Conservation (phyloP, 2,888 invertebrate genomes). For the Apoda limacodes region DNA sequence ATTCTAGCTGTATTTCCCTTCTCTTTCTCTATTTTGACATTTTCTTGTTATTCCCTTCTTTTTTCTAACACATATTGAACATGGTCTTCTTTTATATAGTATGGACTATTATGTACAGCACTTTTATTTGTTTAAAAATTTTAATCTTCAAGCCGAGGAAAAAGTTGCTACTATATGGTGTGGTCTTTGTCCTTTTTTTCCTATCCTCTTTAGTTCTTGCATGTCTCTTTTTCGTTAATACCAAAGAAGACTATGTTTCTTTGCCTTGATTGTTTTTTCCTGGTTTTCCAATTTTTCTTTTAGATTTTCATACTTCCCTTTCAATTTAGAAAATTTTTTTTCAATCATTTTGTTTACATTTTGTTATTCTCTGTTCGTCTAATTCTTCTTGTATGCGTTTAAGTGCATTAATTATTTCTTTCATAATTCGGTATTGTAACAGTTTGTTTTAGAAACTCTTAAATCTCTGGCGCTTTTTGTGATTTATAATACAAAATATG, state of each 20-base stretch:
- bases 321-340: constrained; percentile 1
- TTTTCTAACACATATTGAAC: constrained; percentile 19
- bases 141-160: constrained; percentile 11
- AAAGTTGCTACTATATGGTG: constrained; percentile 9
- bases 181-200: constrained; percentile 6
- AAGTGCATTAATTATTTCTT: too few species aligned
- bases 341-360: constrained; percentile 2
- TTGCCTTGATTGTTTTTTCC: constrained; percentile 6
- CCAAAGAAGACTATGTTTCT: constrained; percentile 11
- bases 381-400: too few species aligned
- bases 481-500: too few species aligned
- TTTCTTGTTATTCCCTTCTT: constrained; percentile 17
- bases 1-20: constrained; percentile 17
- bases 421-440: too few species aligned
- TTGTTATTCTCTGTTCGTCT: too few species aligned
- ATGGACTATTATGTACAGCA: constrained; percentile 7
- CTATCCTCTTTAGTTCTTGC: constrained; percentile 14
- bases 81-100: constrained; percentile 17
- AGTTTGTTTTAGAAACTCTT: too few species aligned
- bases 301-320: constrained; percentile 1
- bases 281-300: not conserved
- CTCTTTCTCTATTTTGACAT: constrained; percentile 16
- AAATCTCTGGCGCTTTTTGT: too few species aligned
- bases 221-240: constrained; percentile 10
- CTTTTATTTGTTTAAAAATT: constrained; percentile 13